Evolutionary conservation across 2,113 vertebrate genomes (phyloP), one percentile per base, ranked within the genome.

Genomic region (Crotalus tigris): DNA sequence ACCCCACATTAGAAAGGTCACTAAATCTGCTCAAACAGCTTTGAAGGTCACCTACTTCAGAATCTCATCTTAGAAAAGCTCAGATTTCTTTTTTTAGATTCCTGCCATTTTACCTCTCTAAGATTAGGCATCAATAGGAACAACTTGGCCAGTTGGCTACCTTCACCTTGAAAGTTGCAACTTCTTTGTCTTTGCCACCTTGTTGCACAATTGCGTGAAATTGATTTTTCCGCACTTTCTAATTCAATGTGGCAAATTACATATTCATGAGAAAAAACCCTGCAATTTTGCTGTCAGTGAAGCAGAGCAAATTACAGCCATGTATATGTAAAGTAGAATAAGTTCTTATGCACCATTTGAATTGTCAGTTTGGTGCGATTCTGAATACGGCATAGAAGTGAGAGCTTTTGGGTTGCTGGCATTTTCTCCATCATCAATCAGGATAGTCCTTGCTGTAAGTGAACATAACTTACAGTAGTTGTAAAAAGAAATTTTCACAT

Each of bases 101-200:
- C 24, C 86, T 54, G 19, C 51, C 13, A 57, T 91, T 87, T 58
- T 59, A 91, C 24, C 2, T 33, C 15, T 81, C 59, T 51, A n/a
- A 33, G 5, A 61, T 46, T 17, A 53, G 7, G 81, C 24, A 85
- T 89, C 55, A 49, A 53, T 44, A 8, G 33, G 44, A 61, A 13
- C 29, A 85, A 13, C 61, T 59, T 85, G 53, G 46, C 55, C 33
- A 61, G 17, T 33, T 54, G 24, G n/a, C 5, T 44, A 53, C 33
- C 17, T 54, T 92, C 64, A 86, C 91, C 91, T 92, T 92, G 93
- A 93, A 93, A 92, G 49, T 54, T 89, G 24, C 91, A 26, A 39
- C 69, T 57, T 19, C 26, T 39, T 61, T 92, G 75, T 55, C 57
- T 86, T 86, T 86, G 55, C 93, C 44, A n/a, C 49, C 87, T 86